Conservation (phyloP, 2,113 vertebrate species). For the mouse (Mus musculus) region DNA sequence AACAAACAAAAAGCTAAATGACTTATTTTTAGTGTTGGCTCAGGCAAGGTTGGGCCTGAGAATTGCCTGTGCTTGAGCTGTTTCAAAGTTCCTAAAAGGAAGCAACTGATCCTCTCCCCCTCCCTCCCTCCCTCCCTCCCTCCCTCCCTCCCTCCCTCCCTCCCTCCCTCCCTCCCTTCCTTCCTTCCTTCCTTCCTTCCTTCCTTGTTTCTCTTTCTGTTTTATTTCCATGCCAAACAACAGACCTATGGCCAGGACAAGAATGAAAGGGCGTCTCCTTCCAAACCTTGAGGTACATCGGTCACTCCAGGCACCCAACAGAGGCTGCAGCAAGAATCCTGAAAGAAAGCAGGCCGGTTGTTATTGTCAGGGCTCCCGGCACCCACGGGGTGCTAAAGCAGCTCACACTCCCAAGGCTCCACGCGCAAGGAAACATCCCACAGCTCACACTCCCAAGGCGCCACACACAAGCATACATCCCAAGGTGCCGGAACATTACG, state of each 20-base stretch:
- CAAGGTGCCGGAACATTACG: not conserved
- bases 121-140: accelerated
- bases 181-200: too few species aligned
- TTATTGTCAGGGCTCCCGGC: accelerated
- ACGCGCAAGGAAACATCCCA: accelerated
- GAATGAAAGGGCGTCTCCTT: slow-evolving; percentile 96
- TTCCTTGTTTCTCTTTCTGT: not conserved
- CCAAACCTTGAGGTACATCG: slow-evolving; percentile 96
- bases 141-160: not conserved
- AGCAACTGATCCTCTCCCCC: not conserved
- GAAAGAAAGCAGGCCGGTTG: slow-evolving; percentile 58
- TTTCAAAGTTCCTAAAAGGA: not conserved
- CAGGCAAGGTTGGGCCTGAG: too few species aligned
- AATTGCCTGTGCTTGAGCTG: too few species aligned
- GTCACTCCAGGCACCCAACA: slow-evolving; percentile 98
- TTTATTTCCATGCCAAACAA: slow-evolving; percentile 63
- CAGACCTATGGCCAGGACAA: slow-evolving; percentile 96
- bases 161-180: accelerated
- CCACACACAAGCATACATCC: accelerated
- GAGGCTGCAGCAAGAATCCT: slow-evolving; percentile 97
- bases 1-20: not conserved
- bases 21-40: too few species aligned
- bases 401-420: not conserved
- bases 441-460: not conserved
- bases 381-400: accelerated